Conservation (phyloP, 2,113 vertebrate genomes). For the Bos indicus region DNA sequence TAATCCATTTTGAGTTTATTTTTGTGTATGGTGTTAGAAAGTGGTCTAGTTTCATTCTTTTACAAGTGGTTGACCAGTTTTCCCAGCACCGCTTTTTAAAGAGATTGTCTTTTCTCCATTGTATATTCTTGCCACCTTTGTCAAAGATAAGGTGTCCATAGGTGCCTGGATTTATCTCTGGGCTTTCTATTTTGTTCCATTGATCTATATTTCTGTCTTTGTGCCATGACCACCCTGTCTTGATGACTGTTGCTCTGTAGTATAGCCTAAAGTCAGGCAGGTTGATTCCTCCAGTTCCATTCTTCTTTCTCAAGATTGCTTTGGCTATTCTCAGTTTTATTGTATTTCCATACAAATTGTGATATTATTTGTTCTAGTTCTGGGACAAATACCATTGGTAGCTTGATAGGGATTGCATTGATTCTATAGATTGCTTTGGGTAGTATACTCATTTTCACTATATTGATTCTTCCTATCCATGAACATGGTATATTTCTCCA, state of each 20-base stretch:
- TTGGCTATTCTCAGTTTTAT: fast-evolving
- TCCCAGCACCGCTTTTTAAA: neutral
- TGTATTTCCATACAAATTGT: neutral
- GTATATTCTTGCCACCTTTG: neutral
- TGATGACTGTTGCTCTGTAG: neutral
- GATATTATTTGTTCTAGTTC: neutral
- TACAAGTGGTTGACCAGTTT: neutral
- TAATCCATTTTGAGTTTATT: neutral
- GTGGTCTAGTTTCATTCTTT: neutral
- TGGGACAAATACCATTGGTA: neutral
- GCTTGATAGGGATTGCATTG: neutral
- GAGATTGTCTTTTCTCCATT: neutral
- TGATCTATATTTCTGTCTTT: neutral
- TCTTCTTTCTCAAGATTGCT: neutral
- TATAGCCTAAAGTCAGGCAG: neutral
- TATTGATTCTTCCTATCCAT: neutral
- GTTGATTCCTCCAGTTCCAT: neutral
- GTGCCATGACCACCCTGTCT: neutral
- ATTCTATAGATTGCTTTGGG: neutral
- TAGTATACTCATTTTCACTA: neutral
- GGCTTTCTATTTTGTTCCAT: neutral
- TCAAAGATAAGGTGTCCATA: neutral
- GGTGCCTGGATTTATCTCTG: neutral
- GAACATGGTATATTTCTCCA: neutral
- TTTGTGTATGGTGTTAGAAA: neutral